Evolutionary conservation across 2,797 vertebrate genomes (phyloP), one percentile per base, ranked within the genome.

Genomic region (Neoniphon sammara): DNA sequence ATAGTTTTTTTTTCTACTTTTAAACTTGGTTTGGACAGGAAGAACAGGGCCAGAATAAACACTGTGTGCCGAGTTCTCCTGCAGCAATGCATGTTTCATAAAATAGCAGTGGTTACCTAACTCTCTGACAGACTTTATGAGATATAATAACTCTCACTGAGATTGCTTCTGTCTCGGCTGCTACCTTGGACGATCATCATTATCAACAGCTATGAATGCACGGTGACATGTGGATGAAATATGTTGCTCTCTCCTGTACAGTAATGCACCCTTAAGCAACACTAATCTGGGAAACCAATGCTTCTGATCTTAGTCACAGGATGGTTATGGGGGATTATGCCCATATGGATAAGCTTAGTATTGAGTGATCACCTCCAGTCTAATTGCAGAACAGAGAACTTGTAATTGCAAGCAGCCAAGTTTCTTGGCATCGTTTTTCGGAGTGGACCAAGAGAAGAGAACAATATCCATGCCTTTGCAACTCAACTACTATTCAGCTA

Each of bases 381-480:
- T 23, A 61, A 39, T 30, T 17, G 18, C 17, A 58, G 36, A 54
- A 67, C 14, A 34, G 55, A 77, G 59, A 60, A 9, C 15, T 60
- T 66, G 63, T 57, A 75, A 63, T 61, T 78, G 34, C 52, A 39
- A 1, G 25, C 67, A 74, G 78, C 23, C 63, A 31, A n/a, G 52
- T 57, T 60, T 73, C 50, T 56, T 54, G 49, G 34, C 54, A 70
- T 47, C 34, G 20, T 53, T 23, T 59, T 10, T 56, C 54, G 7
- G 25, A 55, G 14, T 25, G 5, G 31, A 34, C 31, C 31, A 34
- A 8, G 5, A 34, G 25, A 55, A 9, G 2, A 54, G 8, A 3
- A 18, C n/a, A 31, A 15, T 31, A 30, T 56, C 54, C 18, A 39
- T 2, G 4, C 31, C 30, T 58, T 31, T 20, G 15, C 15, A 30